Evolutionary conservation across 2,113 vertebrate species (phyloP), one percentile per base, ranked within the genome.

Genomic region (Campylomormyrus numenius): DNA sequence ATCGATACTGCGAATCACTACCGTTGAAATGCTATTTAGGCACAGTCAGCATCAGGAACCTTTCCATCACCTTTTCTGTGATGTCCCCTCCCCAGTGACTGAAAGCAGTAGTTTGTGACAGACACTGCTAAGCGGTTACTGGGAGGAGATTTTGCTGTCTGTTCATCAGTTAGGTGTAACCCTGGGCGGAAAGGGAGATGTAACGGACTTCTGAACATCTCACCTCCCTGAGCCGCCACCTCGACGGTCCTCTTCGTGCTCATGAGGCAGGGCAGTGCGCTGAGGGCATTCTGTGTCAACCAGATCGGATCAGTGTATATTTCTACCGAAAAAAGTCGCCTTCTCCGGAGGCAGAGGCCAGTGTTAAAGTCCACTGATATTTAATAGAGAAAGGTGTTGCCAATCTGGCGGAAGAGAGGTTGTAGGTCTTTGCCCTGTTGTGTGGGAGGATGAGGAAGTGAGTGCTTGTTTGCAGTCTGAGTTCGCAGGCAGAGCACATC

Each of bases 101-200:
- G 11, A 87, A 39, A 53, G 24, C 85, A n/a, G 17, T 86, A 46
- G n/a, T 13, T 17, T 9, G 46, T 3, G 7, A 27, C n/a, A 86
- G 48, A 52, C 52, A 2, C n/a, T 46, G 56, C 8, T 31, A 35
- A 89, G 84, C 91, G n/a, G 87, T 91, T 85, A 85, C 52, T 89
- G 90, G 94, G 92, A 88, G 92, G 94, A 91, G 85, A 62, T 27
- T 11, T 2, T 42, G 80, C 80, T 21, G 70, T 86, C 80, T 21
- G 80, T 86, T 91, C 85, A 89, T 88, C 91, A n/a, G 58, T 27
- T 66, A 70, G 62, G 62, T 70, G 27, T 70, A 11, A 70, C 62
- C n/a, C 1, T 27, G 10, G 62, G 9, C 62, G 62, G 62, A 70
- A 70, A 70, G 62, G n/a, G 62, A 27, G n/a, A 70, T 70, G 9